Base-by-base conservation (phyloP, 2,113 vertebrate species). In the Lophura nycthemera region DNA sequence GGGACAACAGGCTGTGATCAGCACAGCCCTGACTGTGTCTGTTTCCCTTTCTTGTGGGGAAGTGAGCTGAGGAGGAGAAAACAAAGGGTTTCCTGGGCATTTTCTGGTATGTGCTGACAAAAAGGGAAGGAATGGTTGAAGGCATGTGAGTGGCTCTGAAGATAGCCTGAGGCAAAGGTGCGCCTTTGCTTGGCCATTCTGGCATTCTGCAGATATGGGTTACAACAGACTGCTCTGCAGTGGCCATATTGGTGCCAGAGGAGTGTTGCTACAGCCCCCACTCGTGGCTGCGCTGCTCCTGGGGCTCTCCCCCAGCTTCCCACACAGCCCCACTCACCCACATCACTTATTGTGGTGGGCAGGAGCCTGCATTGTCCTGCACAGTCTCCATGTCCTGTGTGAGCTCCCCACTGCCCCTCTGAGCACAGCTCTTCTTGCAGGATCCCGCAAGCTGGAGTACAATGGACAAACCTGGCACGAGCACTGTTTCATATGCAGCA, bases 401-500 rank as follows among this genome's bases (percentile, higher is more conserved):
- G 54, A 16, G 59, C 57, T 73, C 47, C 70, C 50, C 7, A 20
- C 15, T 10, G 32, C 32, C 73, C 45, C 36, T 15, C 86, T n/a
- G 59, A 38, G n/a, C 75, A 57, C 8, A 19, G 11, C 86, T 95
- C 47, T 95, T 88, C 96, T 89, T 88, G 90, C 95, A 99, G 99
- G 99, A 20, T 99, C 99, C 20, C 98, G 99, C 95, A 99, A 99
- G 97, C 97, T 99, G 95, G 99, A 99, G 97, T 99, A 99, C 10
- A 98, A 97, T 0, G 99, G 99, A 29, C 98, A 98, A 78, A 99
- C 99, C 8, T 99, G 99, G 99, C 99, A 99, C 0, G 99, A 99
- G 87, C 98, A 97, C 73, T 99, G 99, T 96, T 99, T 99, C 96
- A 98, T 99, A 85, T 99, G 99, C 98, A 99, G 99, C 96, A 99